Evolutionary conservation across 1,140 invertebrate genomes (phyloP).

Genomic region (Heterodera carotae): DNA sequence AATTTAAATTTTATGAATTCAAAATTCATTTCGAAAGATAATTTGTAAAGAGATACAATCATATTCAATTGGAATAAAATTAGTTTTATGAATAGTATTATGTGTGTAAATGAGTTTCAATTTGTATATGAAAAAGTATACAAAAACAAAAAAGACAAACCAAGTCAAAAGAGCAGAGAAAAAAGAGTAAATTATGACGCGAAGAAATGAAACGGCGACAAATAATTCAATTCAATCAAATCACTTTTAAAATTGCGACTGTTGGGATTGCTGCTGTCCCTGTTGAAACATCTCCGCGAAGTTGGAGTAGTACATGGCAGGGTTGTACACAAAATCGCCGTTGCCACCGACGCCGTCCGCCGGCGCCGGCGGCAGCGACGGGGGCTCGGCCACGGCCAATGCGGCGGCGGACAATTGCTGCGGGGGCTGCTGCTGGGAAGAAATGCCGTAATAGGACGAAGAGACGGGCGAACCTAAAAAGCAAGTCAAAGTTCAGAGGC

Average conservation of each 20-base stretch:
- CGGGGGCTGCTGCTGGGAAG: background rate
- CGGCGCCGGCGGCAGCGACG: background rate
- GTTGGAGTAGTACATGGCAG: constrained; percentile 2
- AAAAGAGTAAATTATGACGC: no score
- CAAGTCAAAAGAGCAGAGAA: no score
- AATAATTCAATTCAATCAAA: background rate
- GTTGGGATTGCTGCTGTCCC: background rate
- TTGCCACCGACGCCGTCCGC: background rate
- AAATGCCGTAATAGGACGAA: constrained; percentile 11
- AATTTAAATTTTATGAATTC: background rate
- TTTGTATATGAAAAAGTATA: no score
- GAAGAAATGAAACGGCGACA: no score
- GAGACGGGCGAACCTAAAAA: background rate
- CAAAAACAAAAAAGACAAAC: no score
- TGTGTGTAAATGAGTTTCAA: no score
- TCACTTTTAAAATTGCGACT: background rate
- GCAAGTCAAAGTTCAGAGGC: background rate
- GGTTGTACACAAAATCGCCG: background rate
- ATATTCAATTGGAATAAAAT: no score
- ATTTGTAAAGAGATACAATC: constrained; percentile 2
- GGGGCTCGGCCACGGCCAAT: background rate
- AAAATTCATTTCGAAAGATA: background rate
- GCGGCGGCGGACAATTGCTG: background rate
- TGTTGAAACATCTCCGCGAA: constrained; percentile 12
- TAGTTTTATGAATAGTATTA: no score